Base-by-base conservation (phyloP, 2,888 invertebrate genomes). In the Lasiommata megera region DNA sequence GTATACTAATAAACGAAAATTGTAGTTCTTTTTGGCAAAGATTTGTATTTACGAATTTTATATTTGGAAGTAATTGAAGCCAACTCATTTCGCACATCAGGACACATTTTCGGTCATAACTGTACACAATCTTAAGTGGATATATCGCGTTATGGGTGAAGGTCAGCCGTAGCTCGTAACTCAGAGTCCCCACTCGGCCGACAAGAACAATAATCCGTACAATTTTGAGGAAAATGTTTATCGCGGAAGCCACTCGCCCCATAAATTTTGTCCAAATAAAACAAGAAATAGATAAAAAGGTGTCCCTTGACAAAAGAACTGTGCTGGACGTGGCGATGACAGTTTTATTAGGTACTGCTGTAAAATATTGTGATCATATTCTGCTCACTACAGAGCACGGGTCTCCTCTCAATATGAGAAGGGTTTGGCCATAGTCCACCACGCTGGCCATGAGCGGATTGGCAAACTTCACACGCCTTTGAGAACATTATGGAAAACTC, bases 181-280 rank as follows among this genome's bases (percentile, higher is more conserved):
- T 88, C 77, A 81, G 70, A 68, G 72, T 75, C 80, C 81, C 80
- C 76, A 73, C 75, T 77, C 76, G 73, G 74, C 80, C 77, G 83
- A 80, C 80, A 83, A 79, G 82, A 87, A 86, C 89, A 88, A 88
- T 88, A 87, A 89, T 88, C 84, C 81, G 67, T 72, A 77, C 81
- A 80, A 73, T 84, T 86, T 83, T 79, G 79, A 82, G 83, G 82
- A 81, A 81, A 85, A 80, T 78, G 79, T 86, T 90, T 91, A 91
- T 91, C 91, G 79, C 79, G 64, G 67, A 69, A 72, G 77, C 79
- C 90, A 91, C 86, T 82, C 88, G 77, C 76, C 76, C 77, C 85
- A 86, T 89, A 89, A 90, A 90, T 88, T 87, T 75, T 70, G 73
- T 76, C 70, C 73, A 76, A 87, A 84, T 84, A 84, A 85, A 86